These are phyloP conservation scores for Campopleginae sp. DNA, from an alignment of 2,888 invertebrate species.

Conservation along the genomic window DNA sequence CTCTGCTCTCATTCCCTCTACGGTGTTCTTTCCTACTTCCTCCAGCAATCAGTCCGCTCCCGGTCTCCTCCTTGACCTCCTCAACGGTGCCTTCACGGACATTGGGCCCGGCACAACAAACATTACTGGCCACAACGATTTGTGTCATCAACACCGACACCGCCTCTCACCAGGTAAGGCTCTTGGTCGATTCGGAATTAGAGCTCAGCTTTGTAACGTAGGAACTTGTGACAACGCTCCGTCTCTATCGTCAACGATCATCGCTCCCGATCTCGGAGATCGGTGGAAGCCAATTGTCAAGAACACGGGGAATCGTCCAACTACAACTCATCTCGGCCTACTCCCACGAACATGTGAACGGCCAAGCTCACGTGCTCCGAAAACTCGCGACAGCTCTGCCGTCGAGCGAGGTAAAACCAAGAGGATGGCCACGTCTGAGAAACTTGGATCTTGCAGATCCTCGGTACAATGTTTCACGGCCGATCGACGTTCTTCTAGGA, in stretches of 20 bases:
- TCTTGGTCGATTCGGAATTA: constrained; percentile 59
- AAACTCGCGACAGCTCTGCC: constrained; percentile 20
- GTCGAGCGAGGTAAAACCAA: constrained; percentile 14
- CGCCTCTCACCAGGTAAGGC: constrained; percentile 18
- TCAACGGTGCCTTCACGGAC: neutral
- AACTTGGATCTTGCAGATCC: constrained; percentile 24
- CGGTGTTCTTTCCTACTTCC: neutral
- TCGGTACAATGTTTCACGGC: constrained; percentile 2
- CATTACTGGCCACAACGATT: constrained; percentile 46
- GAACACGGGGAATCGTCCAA: constrained; percentile 13
- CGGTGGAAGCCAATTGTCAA: constrained; percentile 9
- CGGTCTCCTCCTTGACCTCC: neutral
- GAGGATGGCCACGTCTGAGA: neutral
- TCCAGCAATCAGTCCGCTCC: neutral
- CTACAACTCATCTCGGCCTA: neutral
- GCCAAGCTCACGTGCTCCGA: constrained; percentile 8
- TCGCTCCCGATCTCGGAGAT: constrained; percentile 5
- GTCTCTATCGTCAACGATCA: constrained; percentile 1
- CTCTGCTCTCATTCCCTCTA: neutral
- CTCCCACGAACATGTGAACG: constrained; percentile 1
- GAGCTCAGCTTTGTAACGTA: constrained; percentile 52
- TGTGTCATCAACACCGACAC: constrained; percentile 12
- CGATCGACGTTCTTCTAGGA: constrained; percentile 14
- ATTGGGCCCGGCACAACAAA: too few species aligned
- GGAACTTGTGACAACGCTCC: constrained; percentile 22